These are phyloP conservation scores for Kryphioiulus occultus DNA, from an alignment of 2,888 invertebrate genomes.

Conservation along the genomic window DNA sequence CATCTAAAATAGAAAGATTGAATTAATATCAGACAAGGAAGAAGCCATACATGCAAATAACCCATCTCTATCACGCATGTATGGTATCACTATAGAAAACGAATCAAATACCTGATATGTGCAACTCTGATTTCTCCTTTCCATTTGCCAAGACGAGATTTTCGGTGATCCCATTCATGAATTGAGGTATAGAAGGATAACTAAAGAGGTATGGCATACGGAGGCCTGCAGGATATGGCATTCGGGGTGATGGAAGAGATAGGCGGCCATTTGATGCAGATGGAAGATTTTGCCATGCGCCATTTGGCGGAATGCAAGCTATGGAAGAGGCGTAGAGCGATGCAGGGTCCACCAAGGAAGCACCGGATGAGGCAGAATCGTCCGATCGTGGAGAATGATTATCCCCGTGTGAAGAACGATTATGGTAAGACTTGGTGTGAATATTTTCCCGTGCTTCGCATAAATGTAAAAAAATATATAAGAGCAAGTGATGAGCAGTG, in stretches of 20 bases:
- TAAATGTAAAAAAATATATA: background rate
- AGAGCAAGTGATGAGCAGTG: too few relatives aligned
- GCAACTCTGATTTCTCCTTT: background rate
- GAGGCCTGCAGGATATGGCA: conserved; percentile 43
- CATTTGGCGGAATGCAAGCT: conserved; percentile 39
- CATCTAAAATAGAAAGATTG: conserved; percentile 32
- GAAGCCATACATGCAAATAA: background rate
- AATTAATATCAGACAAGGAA: background rate
- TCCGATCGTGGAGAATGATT: conserved; percentile 50
- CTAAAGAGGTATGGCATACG: conserved; percentile 50
- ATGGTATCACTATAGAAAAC: background rate
- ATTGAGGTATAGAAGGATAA: background rate
- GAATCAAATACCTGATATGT: background rate
- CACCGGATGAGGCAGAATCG: conserved; percentile 50
- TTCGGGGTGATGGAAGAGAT: conserved; percentile 18
- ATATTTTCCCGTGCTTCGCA: background rate
- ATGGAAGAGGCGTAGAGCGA: conserved; percentile 48
- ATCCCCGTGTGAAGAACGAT: conserved; percentile 4
- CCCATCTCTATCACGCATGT: too few relatives aligned
- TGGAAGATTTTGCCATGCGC: conserved; percentile 45
- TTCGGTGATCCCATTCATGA: conserved; percentile 39
- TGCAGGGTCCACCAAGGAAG: conserved; percentile 50
- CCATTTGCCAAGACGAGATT: background rate
- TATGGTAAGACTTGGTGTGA: conserved; percentile 22
- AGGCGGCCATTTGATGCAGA: conserved; percentile 39